These are phyloP conservation scores for Ovis canadensis DNA, from an alignment of 2,113 vertebrate genomes.

Conservation along the genomic window DNA sequence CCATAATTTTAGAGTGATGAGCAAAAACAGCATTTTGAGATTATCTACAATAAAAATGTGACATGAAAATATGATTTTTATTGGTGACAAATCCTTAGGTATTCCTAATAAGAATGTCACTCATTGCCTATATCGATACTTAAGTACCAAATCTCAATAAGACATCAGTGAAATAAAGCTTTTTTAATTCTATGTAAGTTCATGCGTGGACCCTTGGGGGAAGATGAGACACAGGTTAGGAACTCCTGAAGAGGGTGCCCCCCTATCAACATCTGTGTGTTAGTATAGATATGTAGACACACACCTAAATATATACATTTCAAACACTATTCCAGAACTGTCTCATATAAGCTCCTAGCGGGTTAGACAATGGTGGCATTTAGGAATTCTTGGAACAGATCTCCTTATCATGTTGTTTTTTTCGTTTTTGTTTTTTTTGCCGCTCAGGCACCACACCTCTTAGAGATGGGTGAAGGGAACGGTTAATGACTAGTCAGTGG, in stretches of 20 bases:
- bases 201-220: not conserved
- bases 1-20: not conserved
- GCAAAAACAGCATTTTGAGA: not conserved
- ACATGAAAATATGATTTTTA: constrained; percentile 17
- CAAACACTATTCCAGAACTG: not conserved
- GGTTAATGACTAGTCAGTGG: not conserved
- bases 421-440: not conserved
- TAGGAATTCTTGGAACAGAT: not conserved
- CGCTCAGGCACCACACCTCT: not conserved
- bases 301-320: not conserved
- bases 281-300: not conserved
- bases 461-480: not conserved
- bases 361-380: not conserved
- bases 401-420: not conserved
- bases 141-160: not conserved
- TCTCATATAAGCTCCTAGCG: not conserved
- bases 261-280: not conserved
- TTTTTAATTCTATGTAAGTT: not conserved
- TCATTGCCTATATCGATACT: not conserved
- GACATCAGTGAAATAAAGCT: not conserved
- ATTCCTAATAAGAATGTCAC: not conserved
- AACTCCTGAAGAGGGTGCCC: not conserved
- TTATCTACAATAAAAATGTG: not conserved
- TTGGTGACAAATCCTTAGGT: not conserved
- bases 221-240: not conserved